These are phyloP conservation scores for Schizaphis graminum DNA, from an alignment of 2,888 invertebrate species.

Conservation along the genomic window DNA sequence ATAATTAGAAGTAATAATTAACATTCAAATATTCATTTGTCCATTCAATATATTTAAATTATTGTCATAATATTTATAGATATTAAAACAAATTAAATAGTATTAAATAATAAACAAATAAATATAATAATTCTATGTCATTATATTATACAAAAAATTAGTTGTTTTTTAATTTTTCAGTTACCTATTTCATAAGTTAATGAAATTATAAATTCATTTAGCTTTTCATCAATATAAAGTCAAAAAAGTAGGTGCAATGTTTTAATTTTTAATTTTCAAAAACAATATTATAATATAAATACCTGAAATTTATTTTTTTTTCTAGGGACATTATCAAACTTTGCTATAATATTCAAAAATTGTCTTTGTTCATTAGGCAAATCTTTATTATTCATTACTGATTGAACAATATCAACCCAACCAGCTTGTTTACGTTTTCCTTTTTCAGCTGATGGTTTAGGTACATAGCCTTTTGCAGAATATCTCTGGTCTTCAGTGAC, in stretches of 20 bases:
- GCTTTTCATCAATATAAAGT: background rate
- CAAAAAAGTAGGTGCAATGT: background rate
- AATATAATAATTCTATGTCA: background rate
- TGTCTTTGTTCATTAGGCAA: slow-evolving; percentile 46
- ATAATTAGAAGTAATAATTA: background rate
- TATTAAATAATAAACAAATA: background rate
- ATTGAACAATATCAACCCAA: slow-evolving; percentile 66
- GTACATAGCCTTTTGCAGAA: slow-evolving; percentile 66
- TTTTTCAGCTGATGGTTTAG: slow-evolving; percentile 66
- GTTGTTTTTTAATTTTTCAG: background rate
- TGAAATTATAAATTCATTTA: background rate
- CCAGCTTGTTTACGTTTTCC: slow-evolving; percentile 66
- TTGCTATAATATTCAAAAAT: slow-evolving; percentile 57
- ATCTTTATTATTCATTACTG: slow-evolving; percentile 38
- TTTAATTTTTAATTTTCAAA: background rate
- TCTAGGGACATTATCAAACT: slow-evolving; percentile 66
- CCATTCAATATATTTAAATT: background rate
- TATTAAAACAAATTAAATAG: background rate
- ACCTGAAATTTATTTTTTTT: slow-evolving; percentile 67
- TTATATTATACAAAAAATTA: background rate
- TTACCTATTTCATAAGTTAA: background rate
- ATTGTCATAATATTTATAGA: background rate
- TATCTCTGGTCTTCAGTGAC: slow-evolving; percentile 66
- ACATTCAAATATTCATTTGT: background rate
- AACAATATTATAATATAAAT: background rate